A percentile compares a stretch with the other conserved stretches of the same genome.
Conservation (phyloP, 2,797 vertebrate species). For the Staurois parvus region DNA sequence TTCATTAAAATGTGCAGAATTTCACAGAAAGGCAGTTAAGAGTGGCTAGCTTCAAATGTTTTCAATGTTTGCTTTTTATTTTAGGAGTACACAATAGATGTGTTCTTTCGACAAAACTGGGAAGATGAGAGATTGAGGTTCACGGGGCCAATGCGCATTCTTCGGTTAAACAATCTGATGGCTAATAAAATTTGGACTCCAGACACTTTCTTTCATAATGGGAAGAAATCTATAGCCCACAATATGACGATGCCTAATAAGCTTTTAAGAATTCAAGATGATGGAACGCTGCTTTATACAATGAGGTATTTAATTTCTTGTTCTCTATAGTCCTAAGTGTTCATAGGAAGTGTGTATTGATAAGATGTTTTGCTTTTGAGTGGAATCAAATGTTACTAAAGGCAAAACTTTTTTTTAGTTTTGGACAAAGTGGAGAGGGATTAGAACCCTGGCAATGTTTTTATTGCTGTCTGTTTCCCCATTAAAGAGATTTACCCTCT, state of each 20-base stretch:
- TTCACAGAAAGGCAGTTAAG: background rate
- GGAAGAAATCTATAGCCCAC: slow-evolving; percentile 97
- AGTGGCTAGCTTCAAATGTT: background rate
- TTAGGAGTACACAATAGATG: slow-evolving; percentile 98
- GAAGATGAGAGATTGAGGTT: slow-evolving; percentile 95
- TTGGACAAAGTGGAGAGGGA: no score
- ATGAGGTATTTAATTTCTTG: slow-evolving; percentile 83
- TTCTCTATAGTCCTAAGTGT: no score
- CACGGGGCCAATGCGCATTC: slow-evolving; percentile 96
- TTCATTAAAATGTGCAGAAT: background rate
- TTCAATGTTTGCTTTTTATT: slow-evolving; percentile 61
- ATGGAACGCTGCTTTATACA: slow-evolving; percentile 94
- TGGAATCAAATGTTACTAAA: background rate
- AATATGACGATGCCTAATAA: slow-evolving; percentile 99
- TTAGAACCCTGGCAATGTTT: no score
- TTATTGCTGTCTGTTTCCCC: no score
- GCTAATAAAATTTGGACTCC: slow-evolving; percentile 99
- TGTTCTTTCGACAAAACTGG: slow-evolving; percentile 98
- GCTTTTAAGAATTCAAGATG: slow-evolving; percentile 92
- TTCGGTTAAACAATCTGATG: slow-evolving; percentile 97
- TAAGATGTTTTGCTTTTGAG: background rate
- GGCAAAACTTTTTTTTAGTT: no score
- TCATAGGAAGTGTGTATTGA: background rate
- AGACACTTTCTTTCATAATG: slow-evolving; percentile 98
- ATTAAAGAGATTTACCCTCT: no score